Percentiles rank a stretch among this genome's conserved stretches.
These are phyloP conservation scores for Heliconius himera DNA, from an alignment of 1,140 invertebrate species.

Conservation along the genomic window DNA sequence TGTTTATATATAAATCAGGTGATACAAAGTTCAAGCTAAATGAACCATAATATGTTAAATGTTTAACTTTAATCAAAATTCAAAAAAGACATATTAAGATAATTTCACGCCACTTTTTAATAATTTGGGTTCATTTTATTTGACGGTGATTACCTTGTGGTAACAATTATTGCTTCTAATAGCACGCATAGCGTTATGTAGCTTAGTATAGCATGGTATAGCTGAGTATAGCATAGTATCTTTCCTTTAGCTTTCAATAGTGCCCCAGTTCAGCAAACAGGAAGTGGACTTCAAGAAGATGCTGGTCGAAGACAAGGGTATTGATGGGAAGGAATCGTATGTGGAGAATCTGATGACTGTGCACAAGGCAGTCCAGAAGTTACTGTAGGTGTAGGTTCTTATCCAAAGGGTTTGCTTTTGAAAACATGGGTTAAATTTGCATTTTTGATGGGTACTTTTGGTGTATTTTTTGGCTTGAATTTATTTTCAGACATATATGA, in stretches of 20 bases:
- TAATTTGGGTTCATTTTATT: not conserved
- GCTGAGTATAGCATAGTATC: not conserved
- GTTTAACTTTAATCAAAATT: too few relatives aligned
- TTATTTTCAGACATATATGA: not conserved
- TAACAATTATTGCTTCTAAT: not conserved
- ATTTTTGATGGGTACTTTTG: not conserved
- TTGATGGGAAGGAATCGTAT: slow-evolving; percentile 58
- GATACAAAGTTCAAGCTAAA: too few relatives aligned
- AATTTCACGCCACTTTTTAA: too few relatives aligned
- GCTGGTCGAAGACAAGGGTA: slow-evolving; percentile 61
- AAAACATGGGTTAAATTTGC: slow-evolving; percentile 9
- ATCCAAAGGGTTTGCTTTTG: slow-evolving; percentile 11
- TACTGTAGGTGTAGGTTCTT: slow-evolving; percentile 56
- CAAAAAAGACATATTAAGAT: too few relatives aligned
- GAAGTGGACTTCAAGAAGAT: slow-evolving; percentile 52
- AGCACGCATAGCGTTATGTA: not conserved
- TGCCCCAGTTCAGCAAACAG: slow-evolving; percentile 48
- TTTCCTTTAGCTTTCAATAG: slow-evolving; percentile 50
- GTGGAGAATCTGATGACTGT: slow-evolving; percentile 61
- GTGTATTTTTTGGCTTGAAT: not conserved
- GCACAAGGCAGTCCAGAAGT: slow-evolving; percentile 64
- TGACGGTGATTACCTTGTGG: not conserved
- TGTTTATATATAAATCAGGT: too few relatives aligned
- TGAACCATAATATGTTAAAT: too few relatives aligned
- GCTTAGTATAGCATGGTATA: not conserved